These are phyloP conservation scores for Heliconius hewitsoni DNA, from an alignment of 1,140 invertebrate genomes.

Conservation along the genomic window DNA sequence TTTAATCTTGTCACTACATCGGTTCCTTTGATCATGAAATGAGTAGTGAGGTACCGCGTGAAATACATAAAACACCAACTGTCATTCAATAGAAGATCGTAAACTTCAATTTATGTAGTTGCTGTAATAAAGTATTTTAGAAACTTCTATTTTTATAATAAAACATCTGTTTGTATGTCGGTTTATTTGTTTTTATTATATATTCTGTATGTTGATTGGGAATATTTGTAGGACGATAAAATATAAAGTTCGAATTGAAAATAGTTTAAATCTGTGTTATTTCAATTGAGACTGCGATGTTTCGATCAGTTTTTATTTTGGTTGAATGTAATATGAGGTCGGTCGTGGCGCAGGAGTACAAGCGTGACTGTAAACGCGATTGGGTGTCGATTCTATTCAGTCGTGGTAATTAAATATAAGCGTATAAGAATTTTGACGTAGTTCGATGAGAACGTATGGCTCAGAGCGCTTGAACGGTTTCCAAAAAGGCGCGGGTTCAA, in stretches of 20 bases:
- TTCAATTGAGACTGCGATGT: background rate
- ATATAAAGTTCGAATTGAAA: background rate
- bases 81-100: slow-evolving; percentile 15
- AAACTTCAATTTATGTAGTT: slow-evolving; percentile 18
- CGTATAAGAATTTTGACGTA: too few species aligned
- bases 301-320: background rate
- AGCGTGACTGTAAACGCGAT: too few species aligned
- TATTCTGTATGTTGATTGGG: background rate
- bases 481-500: too few species aligned
- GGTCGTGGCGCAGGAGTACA: too few species aligned
- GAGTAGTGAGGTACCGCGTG: background rate
- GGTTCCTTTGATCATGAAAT: too few species aligned
- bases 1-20: too few species aligned
- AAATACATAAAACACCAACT: slow-evolving; percentile 11
- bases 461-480: too few species aligned
- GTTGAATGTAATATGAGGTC: too few species aligned
- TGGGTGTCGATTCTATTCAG: background rate
- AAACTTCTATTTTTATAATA: slow-evolving; percentile 21
- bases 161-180: slow-evolving; percentile 25
- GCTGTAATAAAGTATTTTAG: slow-evolving; percentile 22
- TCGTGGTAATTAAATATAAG: too few species aligned
- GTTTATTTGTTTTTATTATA: slow-evolving; percentile 26
- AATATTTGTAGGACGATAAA: background rate
- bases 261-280: background rate
- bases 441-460: too few species aligned